Evolutionary conservation across 2,888 invertebrate species (phyloP), one percentile per base, ranked within the genome.

Genomic region (Gryllus longicercus): DNA sequence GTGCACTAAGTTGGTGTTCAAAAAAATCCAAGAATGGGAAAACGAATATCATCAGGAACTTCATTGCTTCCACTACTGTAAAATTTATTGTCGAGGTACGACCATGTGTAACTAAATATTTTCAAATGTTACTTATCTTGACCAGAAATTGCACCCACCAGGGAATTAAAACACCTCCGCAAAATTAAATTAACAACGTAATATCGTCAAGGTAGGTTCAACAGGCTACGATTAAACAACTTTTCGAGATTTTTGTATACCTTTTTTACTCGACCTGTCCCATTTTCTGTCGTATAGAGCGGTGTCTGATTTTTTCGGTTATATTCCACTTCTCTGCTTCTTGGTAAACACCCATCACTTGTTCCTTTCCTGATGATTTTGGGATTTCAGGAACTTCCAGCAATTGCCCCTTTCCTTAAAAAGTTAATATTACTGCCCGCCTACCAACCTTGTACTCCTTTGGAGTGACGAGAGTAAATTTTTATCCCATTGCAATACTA

Each of bases 1-100:
- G 76, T 14, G 51, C 23, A 79, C 76, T 51, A 74, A 76, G 79
- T 8, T 76, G 79, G 50, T 79, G 25, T 76, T 79, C 79, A 21
- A 76, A 79, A 50, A 79, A 79, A 79, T 76, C 76, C 75, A 79
- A 74, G 75, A 50, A 74, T 79, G 38, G 12, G 23, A 21, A n/a
- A 23, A 18, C 51, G 16, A 16, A 51, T 51, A 51, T 49, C 77
- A 38, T 38, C 25, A 78, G 51, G 50, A 8, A 78, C 78, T 3
- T 78, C 51, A 78, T 51, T 78, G 78, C 21, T 78, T n/a, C 25
- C 50, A 78, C 50, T 78, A 16, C 18, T 50, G 78, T 50, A 50
- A 50, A 78, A 18, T 12, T 50, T 50, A 50, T 50, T 50, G 51
- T 50, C 50, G 23, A 77, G 50, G 1, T 77, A 11, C 25, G 63